Percentiles rank a stretch among this genome's conserved stretches.
Conservation (phyloP, 2,113 vertebrate genomes). For the Diglossa brunneiventris region DNA sequence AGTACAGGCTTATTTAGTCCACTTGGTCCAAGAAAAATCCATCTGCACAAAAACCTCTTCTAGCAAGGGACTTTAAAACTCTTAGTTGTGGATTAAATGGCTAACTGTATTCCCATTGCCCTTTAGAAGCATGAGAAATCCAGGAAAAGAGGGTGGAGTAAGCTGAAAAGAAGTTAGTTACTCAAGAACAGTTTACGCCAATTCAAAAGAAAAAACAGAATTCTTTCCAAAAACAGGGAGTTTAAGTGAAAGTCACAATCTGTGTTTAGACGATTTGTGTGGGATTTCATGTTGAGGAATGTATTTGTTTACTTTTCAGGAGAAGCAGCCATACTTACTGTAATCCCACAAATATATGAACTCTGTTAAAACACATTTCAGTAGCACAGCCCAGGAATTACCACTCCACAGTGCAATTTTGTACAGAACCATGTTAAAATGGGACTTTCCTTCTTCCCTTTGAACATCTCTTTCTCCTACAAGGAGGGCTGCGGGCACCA, state of each 20-base stretch:
- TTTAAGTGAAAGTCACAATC: slow-evolving; percentile 33
- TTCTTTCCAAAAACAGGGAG: slow-evolving; percentile 15
- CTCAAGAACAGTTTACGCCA: slow-evolving; percentile 31
- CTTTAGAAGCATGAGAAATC: slow-evolving; percentile 39
- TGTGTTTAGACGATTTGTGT: slow-evolving; percentile 48
- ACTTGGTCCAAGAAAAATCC: background rate
- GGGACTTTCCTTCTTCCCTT: background rate
- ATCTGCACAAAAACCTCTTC: background rate
- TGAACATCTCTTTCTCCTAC: background rate
- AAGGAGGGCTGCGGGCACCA: background rate
- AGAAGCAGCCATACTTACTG: background rate
- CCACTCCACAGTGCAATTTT: background rate
- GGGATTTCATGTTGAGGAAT: slow-evolving; percentile 51
- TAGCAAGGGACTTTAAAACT: background rate
- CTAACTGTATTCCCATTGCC: background rate
- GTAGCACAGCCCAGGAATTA: background rate
- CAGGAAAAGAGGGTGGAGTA: slow-evolving; percentile 43
- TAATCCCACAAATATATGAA: slow-evolving; percentile 3
- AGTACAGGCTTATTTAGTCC: background rate
- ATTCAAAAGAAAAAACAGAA: slow-evolving; percentile 41
- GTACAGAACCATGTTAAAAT: background rate
- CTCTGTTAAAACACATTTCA: background rate
- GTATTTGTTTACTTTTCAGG: background rate
- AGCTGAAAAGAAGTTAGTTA: slow-evolving; percentile 26
- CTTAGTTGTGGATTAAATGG: background rate